phyloP scores from a whole-genome alignment of 2,888 invertebrate genomes.

The Pheosia tremula region DNA sequence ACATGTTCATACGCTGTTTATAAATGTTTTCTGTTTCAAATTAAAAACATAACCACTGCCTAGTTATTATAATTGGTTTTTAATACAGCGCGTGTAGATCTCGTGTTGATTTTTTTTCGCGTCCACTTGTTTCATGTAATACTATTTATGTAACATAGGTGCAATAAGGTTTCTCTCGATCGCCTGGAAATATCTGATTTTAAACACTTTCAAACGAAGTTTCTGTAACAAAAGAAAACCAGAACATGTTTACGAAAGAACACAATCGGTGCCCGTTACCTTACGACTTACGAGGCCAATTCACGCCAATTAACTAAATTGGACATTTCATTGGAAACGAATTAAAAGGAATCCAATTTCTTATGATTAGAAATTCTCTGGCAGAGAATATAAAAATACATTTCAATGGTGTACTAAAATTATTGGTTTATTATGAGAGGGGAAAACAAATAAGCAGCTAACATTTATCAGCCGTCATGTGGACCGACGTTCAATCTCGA shows the following conservation, averaged over 20 bases:
- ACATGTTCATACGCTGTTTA: neutral
- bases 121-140: conserved; percentile 8
- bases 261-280: conserved; percentile 34
- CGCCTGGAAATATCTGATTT: conserved; percentile 27
- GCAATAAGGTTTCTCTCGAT: conserved; percentile 25
- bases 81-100: conserved; percentile 13
- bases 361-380: neutral
- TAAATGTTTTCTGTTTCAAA: neutral
- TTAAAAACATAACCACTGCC: no score
- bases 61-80: conserved; percentile 15
- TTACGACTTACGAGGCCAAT: conserved; percentile 36
- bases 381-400: neutral
- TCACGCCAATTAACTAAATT: conserved; percentile 41
- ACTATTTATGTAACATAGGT: conserved; percentile 12
- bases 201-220: conserved; percentile 36
- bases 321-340: conserved; percentile 16
- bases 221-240: conserved; percentile 39
- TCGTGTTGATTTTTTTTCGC: conserved; percentile 12
- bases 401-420: neutral
- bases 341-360: neutral
- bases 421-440: conserved; percentile 11
- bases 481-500: conserved; percentile 34
- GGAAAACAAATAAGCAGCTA: conserved; percentile 21
- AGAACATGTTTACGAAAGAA: conserved; percentile 43
- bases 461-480: conserved; percentile 34